Conservation (phyloP, 2,113 vertebrate species). For the Crypturellus undulatus region DNA sequence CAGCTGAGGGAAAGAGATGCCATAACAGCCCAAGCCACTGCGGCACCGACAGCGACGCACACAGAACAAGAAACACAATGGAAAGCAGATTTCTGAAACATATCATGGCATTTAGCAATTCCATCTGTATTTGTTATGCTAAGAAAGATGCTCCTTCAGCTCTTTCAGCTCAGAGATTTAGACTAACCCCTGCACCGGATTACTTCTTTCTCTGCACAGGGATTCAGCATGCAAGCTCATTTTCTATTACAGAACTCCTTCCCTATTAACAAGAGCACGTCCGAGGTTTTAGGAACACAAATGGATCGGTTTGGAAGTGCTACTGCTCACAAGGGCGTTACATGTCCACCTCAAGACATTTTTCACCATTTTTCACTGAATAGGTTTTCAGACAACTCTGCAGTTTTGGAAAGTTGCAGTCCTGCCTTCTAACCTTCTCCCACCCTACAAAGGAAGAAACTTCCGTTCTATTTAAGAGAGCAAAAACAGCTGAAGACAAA, state of each 20-base stretch:
- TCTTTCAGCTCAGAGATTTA: background rate
- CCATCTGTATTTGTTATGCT: background rate
- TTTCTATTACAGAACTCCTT: background rate
- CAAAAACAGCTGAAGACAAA: background rate
- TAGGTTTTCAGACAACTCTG: background rate
- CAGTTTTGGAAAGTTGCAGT: background rate
- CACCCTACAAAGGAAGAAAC: background rate
- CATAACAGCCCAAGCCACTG: background rate
- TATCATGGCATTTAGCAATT: background rate
- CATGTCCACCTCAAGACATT: background rate
- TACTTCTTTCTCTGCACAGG: background rate
- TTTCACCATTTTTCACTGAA: background rate
- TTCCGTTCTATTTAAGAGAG: background rate
- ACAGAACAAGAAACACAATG: background rate
- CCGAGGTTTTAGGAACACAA: background rate
- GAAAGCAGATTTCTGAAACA: background rate
- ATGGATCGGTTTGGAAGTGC: background rate
- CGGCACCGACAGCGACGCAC: background rate
- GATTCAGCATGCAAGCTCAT: background rate
- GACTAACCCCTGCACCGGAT: background rate
- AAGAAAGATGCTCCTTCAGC: background rate
- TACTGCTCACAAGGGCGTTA: background rate
- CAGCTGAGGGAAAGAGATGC: background rate
- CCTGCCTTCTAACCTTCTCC: background rate
- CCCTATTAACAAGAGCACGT: background rate